Base-by-base conservation (phyloP, 2,797 vertebrate genomes). In the Limnodromus scolopaceus region DNA sequence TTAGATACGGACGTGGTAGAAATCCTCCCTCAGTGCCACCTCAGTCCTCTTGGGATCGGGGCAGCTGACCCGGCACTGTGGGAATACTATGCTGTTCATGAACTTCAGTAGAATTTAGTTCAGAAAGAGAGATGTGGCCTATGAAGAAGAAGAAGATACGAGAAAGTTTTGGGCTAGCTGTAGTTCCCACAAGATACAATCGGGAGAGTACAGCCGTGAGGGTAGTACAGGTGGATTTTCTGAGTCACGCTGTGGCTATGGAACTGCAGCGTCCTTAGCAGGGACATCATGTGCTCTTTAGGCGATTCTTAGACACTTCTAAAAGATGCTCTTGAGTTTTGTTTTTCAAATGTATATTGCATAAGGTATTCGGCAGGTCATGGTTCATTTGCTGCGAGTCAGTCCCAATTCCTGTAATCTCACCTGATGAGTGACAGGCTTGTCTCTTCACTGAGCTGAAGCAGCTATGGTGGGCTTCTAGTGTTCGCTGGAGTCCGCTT, bases 211-310 rank as follows among this genome's bases (percentile, higher is more conserved):
- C 4, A 68, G 23, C n/a, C 2, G 0, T 72, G 41, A 86, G 64
- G 53, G 30, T 10, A 39, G 36, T 43, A 22, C 11, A 68, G 45
- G 30, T 6, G 3, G 14, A 28, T 69, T 72, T 93, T 80, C 46
- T 63, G 41, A 72, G 30, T 77, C 30, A 22, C 0, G 0, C n/a
- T 48, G 2, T 17, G 6, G 27, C 36, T 61, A 2, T 32, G 41
- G 79, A 74, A 60, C 3, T 9, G 23, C 6, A 89, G 16, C 34
- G 39, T 19, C 14, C 27, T 43, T 68, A 75, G 64, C 70, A 80
- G 18, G 39, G 43, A 8, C n/a, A 68, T 45, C 0, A 0, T 19
- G 13, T 1, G 1, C 43, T 66, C 58, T 81, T 41, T 16, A 41
- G 41, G 24, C 20, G 27, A 45, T 83, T 80, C 39, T 80, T 39